Base-by-base conservation (phyloP, 2,888 invertebrate genomes). In the Crematogaster levior region DNA sequence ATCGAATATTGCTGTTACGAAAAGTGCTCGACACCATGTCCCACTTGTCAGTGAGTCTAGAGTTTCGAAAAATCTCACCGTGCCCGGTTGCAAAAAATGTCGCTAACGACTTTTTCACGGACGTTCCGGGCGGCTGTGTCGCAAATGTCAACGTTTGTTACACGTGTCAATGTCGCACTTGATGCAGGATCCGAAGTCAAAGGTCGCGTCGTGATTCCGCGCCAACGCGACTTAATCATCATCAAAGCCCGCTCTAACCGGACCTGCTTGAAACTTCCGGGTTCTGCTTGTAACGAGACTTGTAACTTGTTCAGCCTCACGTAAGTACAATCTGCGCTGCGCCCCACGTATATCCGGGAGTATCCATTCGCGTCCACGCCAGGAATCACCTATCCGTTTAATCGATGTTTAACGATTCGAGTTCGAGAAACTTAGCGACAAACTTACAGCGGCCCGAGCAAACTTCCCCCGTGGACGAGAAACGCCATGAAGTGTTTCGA, bases 331-430 rank as follows among this genome's bases (percentile, higher is more conserved):
- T 83, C 85, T 84, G 77, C 56, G 86, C 77, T 66, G 66, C 51
- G 21, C 40, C 37, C 61, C 60, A 43, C 61, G 79, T 80, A n/a
- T 6, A 72, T 21, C 63, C 53, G 21, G 58, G 80, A 70, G 74
- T 75, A 21, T 74, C 48, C 21, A 56, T 56, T 77, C 43, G 68
- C 66, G 58, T 83, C 46, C 68, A 58, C 68, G 58, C 70, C 61
- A n/a, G 53, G 43, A 79, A 82, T 82, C 58, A 75, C 60, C 77
- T 61, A 82, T 82, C 77, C 85, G 81, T 90, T 89, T 92, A 92
- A 92, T 92, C 91, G 91, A 89, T 91, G 89, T 92, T 92, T 91
- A 92, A 92, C 91, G 90, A 90, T 90, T 88, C 80, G 81, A 85
- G 85, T 88, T 90, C 82, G 82, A 84, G 81, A 83, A 81, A 87